Evolutionary conservation across 2,888 invertebrate genomes (phyloP).

Genomic region (Marronus borbonicus): DNA sequence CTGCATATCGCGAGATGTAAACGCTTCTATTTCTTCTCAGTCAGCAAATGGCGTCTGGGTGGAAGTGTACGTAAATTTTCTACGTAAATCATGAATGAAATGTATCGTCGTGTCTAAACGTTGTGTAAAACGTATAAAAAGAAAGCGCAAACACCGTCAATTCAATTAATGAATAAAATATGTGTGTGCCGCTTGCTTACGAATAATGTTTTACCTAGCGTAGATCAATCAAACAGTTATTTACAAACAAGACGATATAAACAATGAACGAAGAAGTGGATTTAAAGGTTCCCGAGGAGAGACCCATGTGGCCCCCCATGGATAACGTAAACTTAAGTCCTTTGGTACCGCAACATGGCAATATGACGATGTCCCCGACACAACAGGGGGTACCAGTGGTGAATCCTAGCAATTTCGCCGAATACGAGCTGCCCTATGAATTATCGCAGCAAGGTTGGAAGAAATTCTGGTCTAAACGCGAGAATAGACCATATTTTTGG

Average conservation of each 20-base stretch:
- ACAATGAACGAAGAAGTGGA: constrained; percentile 70
- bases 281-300: constrained; percentile 64
- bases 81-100: constrained; percentile 69
- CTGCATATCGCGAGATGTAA: constrained; percentile 29
- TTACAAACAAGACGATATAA: constrained; percentile 55
- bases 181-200: constrained; percentile 38
- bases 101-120: constrained; percentile 60
- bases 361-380: constrained; percentile 74
- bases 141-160: constrained; percentile 45
- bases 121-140: constrained; percentile 51
- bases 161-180: constrained; percentile 30
- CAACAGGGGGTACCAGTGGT: constrained; percentile 73
- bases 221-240: constrained; percentile 53
- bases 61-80: constrained; percentile 68
- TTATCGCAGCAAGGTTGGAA: constrained; percentile 93
- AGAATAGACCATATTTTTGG: constrained; percentile 97
- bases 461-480: constrained; percentile 96
- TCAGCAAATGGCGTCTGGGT: constrained; percentile 71
- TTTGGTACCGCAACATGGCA: constrained; percentile 63
- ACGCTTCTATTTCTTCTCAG: constrained; percentile 65
- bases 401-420: constrained; percentile 70
- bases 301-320: constrained; percentile 66
- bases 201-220: constrained; percentile 49
- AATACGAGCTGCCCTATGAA: constrained; percentile 76
- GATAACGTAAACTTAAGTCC: constrained; percentile 63